Base-by-base conservation (phyloP, 2,113 vertebrate genomes). In the Myotis davidii region DNA sequence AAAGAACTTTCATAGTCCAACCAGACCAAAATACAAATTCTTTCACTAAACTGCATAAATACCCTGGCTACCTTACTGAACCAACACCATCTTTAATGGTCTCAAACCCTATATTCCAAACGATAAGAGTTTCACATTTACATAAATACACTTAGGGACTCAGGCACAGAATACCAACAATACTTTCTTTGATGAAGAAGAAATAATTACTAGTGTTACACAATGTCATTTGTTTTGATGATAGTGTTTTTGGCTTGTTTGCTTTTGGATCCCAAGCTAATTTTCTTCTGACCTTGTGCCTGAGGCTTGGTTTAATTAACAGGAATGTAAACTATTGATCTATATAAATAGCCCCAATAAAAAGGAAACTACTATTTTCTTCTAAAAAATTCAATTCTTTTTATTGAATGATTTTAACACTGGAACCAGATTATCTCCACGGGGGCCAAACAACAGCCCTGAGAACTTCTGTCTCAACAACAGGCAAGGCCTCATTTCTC, bases 311-410 rank as follows among this genome's bases (percentile, higher is more conserved):
- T 82, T 91, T 73, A 76, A 50, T 45, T 42, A 83, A 78, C 48
- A 61, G 17, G 20, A 67, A 88, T 82, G 76, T 69, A 91, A 91
- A 76, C n/a, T 79, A 70, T 29, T 42, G 14, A 16, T 67, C 50
- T 76, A 39, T 50, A 5, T 79, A 86, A 91, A 79, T 82, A 64
- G 61, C 23, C 50, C 17, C 2, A 85, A 29, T 42, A 0, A 34
- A 90, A 76, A 90, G 17, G 6, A 88, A 85, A 34, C 48, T 87
- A 84, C 9, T 74, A 21, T 93, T 95, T 97, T 95, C 34, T 79
- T 92, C 45, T 74, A n/a, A 69, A 82, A 79, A 67, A 18, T 79
- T 87, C 27, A 88, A 0, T 88, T 91, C 25, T 88, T 79, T 88
- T 76, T 48, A 89, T 54, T 86, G 27, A 85, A 67, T 90, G 54